These are phyloP conservation scores for Sardina pilchardus DNA, from an alignment of 2,113 vertebrate genomes.

Conservation along the genomic window DNA sequence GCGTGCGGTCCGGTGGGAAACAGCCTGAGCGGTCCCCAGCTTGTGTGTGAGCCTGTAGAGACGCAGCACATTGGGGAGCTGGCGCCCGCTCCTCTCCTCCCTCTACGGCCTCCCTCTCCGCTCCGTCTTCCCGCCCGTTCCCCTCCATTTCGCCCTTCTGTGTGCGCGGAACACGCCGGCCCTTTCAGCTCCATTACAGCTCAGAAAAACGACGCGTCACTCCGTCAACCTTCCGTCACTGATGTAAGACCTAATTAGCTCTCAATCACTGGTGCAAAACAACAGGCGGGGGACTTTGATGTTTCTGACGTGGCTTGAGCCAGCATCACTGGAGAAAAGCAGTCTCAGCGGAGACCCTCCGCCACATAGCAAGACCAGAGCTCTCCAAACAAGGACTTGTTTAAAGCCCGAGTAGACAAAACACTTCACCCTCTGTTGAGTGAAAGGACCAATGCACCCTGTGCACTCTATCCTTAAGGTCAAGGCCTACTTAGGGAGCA, in stretches of 20 bases:
- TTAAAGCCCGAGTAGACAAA: background rate
- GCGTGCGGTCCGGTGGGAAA: background rate
- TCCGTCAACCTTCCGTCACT: background rate
- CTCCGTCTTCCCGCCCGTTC: background rate
- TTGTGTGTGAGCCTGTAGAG: background rate
- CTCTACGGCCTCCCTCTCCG: background rate
- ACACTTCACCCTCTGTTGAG: background rate
- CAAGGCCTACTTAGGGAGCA: background rate
- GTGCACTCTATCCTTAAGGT: background rate
- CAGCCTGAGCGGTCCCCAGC: background rate
- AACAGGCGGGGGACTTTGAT: background rate
- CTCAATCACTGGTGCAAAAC: background rate
- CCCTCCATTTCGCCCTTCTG: background rate
- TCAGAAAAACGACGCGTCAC: constrained; percentile 15
- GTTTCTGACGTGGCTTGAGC: background rate
- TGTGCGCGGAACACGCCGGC: background rate
- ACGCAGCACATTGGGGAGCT: background rate
- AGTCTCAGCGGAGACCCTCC: background rate
- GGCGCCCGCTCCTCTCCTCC: background rate
- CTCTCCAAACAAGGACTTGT: background rate
- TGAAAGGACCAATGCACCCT: background rate
- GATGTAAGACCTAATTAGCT: constrained; percentile 12
- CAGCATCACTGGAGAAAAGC: background rate
- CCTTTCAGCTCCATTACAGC: constrained; percentile 35
- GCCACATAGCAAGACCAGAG: background rate